These are phyloP conservation scores for Clarias batrachus DNA, from an alignment of 2,113 vertebrate genomes.

Conservation along the genomic window DNA sequence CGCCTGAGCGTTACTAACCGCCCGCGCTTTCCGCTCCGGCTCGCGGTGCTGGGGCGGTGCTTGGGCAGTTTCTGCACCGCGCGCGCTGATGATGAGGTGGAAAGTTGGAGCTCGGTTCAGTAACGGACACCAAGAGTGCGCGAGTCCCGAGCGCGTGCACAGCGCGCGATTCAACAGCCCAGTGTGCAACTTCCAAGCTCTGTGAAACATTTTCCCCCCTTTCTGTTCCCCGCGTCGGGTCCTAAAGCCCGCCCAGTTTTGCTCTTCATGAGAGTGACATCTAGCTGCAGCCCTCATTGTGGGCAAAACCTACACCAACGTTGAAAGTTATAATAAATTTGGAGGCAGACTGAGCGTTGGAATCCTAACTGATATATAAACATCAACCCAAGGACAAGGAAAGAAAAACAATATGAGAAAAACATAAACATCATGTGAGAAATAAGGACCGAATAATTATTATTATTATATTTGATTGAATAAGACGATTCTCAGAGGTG, in stretches of 20 bases:
- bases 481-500: too few relatives aligned
- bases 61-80: not conserved
- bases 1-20: not conserved
- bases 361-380: too few relatives aligned
- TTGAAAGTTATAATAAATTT: too few relatives aligned
- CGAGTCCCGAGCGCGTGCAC: not conserved
- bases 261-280: not conserved
- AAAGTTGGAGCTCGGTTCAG: slow-evolving; percentile 15
- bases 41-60: not conserved
- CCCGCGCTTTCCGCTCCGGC: slow-evolving; percentile 1
- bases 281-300: not conserved
- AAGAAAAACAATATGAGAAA: too few relatives aligned
- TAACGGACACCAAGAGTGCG: not conserved
- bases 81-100: not conserved
- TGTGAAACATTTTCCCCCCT: slow-evolving; percentile 33
- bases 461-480: too few relatives aligned
- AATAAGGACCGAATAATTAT: too few relatives aligned
- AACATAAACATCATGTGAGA: too few relatives aligned
- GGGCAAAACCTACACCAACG: not conserved
- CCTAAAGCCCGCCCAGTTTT: slow-evolving; percentile 32
- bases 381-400: too few relatives aligned
- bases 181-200: slow-evolving; percentile 51
- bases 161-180: slow-evolving; percentile 24
- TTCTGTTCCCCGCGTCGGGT: slow-evolving; percentile 17
- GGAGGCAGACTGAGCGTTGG: not conserved